These are phyloP conservation scores for Noctua janthina DNA, from an alignment of 2,888 invertebrate genomes.

Conservation along the genomic window DNA sequence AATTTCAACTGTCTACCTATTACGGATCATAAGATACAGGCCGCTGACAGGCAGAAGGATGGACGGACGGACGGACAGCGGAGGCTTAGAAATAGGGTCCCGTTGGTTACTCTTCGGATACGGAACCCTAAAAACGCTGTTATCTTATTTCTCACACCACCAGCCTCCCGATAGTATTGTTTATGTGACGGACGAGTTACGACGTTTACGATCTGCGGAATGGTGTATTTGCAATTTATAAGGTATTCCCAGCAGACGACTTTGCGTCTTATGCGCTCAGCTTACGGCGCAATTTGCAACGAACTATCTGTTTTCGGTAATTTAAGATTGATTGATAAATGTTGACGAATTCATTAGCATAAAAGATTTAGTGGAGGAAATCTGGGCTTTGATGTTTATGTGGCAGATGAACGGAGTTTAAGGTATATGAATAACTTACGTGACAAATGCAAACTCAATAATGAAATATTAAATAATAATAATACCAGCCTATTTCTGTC, in stretches of 20 bases:
- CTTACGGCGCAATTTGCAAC: conserved; percentile 45
- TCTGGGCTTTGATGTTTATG: conserved; percentile 56
- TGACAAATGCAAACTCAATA: background rate
- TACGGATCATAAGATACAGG: no score
- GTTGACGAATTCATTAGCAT: conserved; percentile 70
- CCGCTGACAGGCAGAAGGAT: no score
- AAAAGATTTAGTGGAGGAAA: conserved; percentile 65
- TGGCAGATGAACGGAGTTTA: conserved; percentile 7
- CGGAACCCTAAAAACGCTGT: conserved; percentile 17
- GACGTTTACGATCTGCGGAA: conserved; percentile 76
- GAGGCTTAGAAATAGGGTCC: no score
- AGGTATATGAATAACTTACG: background rate
- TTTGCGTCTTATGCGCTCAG: conserved; percentile 61
- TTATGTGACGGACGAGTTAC: conserved; percentile 81
- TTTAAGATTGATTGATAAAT: conserved; percentile 70
- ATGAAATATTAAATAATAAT: background rate
- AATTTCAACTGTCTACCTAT: no score
- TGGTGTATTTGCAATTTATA: conserved; percentile 78
- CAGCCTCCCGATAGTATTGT: conserved; percentile 72
- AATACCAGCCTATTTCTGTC: background rate
- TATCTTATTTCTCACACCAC: conserved; percentile 53
- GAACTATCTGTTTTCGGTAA: conserved; percentile 46
- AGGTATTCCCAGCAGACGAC: conserved; percentile 62
- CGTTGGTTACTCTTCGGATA: no score
- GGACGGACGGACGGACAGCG: no score